phyloP scores from a whole-genome alignment of 2,113 vertebrate species.

The Phaethon lepturus region DNA sequence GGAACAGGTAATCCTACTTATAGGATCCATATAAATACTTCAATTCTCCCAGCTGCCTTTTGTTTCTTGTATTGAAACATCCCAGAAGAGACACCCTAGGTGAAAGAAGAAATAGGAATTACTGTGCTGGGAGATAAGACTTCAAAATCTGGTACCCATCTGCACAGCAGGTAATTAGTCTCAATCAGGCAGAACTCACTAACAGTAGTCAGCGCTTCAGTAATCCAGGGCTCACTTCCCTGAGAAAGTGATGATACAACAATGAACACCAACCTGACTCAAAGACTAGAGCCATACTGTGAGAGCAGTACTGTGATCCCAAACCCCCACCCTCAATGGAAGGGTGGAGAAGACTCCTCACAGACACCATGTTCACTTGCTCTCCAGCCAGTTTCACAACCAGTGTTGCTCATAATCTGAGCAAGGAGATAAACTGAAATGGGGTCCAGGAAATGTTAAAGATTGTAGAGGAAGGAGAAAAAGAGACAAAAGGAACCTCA shows the following conservation, averaged over 20 bases:
- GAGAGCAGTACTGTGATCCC: neutral
- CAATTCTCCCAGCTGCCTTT: neutral
- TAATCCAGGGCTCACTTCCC: neutral
- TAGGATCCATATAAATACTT: neutral
- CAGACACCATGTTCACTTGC: neutral
- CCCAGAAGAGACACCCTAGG: neutral
- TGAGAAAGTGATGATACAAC: neutral
- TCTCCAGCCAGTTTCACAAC: neutral
- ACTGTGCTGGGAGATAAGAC: neutral
- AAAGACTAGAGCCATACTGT: neutral
- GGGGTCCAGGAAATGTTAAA: neutral
- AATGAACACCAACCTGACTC: neutral
- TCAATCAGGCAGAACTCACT: neutral
- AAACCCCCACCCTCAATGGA: accelerated
- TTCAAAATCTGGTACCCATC: neutral
- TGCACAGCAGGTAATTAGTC: neutral
- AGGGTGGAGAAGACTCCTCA: neutral
- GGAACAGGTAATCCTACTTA: neutral
- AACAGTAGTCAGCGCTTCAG: neutral
- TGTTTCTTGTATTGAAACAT: neutral
- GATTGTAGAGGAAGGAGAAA: neutral
- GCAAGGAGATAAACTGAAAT: neutral
- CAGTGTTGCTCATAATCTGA: neutral
- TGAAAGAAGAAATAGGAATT: neutral
- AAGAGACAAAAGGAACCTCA: neutral